Percentiles rank a stretch among this genome's conserved stretches.
phyloP scores from a whole-genome alignment of 2,888 invertebrate genomes.

The Tipula unca region DNA sequence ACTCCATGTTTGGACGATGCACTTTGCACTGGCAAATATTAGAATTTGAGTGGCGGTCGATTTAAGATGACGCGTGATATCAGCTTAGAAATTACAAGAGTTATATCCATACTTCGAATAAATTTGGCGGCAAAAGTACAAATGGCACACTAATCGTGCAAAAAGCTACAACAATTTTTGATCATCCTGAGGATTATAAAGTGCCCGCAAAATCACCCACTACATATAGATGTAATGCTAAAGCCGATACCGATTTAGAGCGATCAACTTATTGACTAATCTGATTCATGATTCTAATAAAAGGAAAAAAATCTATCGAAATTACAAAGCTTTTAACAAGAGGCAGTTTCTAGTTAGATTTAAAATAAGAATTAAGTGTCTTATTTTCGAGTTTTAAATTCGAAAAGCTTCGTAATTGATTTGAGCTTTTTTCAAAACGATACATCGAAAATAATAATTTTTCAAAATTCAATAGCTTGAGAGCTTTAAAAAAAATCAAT shows the following conservation, averaged over 20 bases:
- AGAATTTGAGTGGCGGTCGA: conserved; percentile 86
- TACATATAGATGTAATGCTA: conserved; percentile 89
- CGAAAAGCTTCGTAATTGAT: too few relatives aligned
- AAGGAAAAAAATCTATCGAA: too few relatives aligned
- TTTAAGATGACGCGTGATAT: conserved; percentile 70
- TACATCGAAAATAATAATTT: too few relatives aligned
- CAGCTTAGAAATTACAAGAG: conserved; percentile 72
- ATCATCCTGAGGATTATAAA: conserved; percentile 85
- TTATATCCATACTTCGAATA: conserved; percentile 83
- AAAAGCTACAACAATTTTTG: conserved; percentile 78
- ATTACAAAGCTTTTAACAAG: too few relatives aligned
- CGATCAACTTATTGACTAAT: conserved; percentile 76
- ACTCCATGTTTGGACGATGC: too few relatives aligned
- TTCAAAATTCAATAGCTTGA: too few relatives aligned
- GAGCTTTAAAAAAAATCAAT: too few relatives aligned
- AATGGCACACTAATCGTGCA: conserved; percentile 75
- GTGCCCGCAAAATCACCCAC: conserved; percentile 82
- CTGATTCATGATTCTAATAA: conserved; percentile 75
- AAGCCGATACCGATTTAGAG: conserved; percentile 76
- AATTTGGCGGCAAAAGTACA: conserved; percentile 76
- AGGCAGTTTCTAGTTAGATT: too few relatives aligned
- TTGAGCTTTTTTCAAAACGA: too few relatives aligned
- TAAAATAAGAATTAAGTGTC: too few relatives aligned
- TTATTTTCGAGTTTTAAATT: too few relatives aligned
- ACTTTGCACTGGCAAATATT: too few relatives aligned